These are phyloP conservation scores for Caenorhabditis panamensis DNA, from an alignment of 2,888 invertebrate species.

Conservation along the genomic window DNA sequence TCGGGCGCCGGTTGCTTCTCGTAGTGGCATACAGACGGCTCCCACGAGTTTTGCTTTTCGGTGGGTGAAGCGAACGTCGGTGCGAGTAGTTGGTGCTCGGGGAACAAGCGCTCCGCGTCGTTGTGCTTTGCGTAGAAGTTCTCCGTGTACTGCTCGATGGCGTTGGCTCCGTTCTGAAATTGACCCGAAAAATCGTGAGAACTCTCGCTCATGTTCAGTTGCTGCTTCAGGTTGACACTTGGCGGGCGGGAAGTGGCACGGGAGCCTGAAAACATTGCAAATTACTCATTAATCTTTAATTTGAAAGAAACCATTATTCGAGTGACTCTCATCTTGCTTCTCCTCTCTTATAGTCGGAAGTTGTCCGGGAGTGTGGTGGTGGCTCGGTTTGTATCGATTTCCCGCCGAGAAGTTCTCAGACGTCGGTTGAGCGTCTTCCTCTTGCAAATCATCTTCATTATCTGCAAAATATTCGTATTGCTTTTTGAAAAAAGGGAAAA, in stretches of 20 bases:
- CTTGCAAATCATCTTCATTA: constrained; percentile 6
- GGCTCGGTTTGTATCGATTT: constrained; percentile 28
- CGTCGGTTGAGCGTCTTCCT: constrained; percentile 21
- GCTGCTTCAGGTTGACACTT: neutral
- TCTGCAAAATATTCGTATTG: neutral
- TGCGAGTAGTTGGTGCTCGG: constrained; percentile 13
- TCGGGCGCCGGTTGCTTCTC: constrained; percentile 49
- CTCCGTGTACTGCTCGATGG: constrained; percentile 33
- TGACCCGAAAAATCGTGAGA: constrained; percentile 25
- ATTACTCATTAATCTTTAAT: neutral
- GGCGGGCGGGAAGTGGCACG: constrained; percentile 15
- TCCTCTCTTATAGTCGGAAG: constrained; percentile 40
- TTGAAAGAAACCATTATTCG: neutral
- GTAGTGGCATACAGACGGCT: constrained; percentile 40
- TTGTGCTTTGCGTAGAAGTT: constrained; percentile 35
- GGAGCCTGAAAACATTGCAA: constrained; percentile 7
- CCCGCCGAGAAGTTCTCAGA: constrained; percentile 9
- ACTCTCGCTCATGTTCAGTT: constrained; percentile 15
- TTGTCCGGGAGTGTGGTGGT: constrained; percentile 10
- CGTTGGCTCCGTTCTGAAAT: constrained; percentile 20
- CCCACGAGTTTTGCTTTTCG: constrained; percentile 49
- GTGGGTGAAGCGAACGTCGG: constrained; percentile 5
- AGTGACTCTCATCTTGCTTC: constrained; percentile 20
- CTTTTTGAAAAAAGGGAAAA: too few relatives aligned
- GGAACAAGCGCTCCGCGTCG: constrained; percentile 34